These are phyloP conservation scores for Lobophora halterata DNA, from an alignment of 2,888 invertebrate species.

Conservation along the genomic window DNA sequence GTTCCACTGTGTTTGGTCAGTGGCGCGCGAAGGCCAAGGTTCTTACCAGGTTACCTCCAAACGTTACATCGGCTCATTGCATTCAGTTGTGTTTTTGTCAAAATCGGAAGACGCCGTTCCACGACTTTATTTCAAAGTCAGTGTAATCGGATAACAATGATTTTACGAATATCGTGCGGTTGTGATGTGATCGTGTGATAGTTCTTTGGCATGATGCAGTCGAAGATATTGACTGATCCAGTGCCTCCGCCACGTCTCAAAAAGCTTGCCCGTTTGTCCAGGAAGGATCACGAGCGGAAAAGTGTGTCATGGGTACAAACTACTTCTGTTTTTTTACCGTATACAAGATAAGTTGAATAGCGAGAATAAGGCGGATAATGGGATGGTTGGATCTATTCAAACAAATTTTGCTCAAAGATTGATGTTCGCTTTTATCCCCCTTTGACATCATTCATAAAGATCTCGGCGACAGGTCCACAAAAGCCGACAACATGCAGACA, in stretches of 20 bases:
- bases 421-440: slow-evolving; percentile 39
- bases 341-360: no score
- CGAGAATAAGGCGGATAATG: no score
- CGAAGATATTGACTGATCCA: slow-evolving; percentile 43
- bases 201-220: slow-evolving; percentile 43
- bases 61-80: slow-evolving; percentile 29
- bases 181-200: slow-evolving; percentile 24
- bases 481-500: slow-evolving; percentile 51
- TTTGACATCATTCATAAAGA: slow-evolving; percentile 46
- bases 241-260: slow-evolving; percentile 73
- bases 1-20: slow-evolving; percentile 63
- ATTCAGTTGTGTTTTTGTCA: slow-evolving; percentile 35
- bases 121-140: slow-evolving; percentile 60
- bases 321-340: no score
- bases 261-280: slow-evolving; percentile 64
- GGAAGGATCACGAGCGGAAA: slow-evolving; percentile 57
- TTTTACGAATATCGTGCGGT: slow-evolving; percentile 36
- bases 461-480: slow-evolving; percentile 54
- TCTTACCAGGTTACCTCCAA: slow-evolving; percentile 45
- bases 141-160: slow-evolving; percentile 51
- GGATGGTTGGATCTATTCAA: slow-evolving; percentile 30
- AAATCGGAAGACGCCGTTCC: slow-evolving; percentile 42
- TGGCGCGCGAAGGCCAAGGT: slow-evolving; percentile 74
- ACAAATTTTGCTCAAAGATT: slow-evolving; percentile 34
- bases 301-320: slow-evolving; percentile 71